Conservation (phyloP, 2,888 invertebrate species). For the Drosophila paranaensis region DNA sequence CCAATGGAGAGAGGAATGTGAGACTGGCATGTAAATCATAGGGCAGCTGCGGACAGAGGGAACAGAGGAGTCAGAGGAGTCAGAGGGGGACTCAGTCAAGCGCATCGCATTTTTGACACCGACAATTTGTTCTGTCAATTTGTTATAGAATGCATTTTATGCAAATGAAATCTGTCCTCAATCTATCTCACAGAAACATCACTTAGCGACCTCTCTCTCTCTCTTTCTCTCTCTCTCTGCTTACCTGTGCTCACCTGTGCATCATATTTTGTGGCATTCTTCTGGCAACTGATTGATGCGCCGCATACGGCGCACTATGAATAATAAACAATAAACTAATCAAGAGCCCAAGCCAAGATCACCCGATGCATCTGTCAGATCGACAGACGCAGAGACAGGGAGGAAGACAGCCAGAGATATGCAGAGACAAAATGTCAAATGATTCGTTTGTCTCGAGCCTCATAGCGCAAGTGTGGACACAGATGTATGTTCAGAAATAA, state of each 20-base stretch:
- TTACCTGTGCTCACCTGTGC: conserved; percentile 4
- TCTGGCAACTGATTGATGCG: conserved; percentile 63
- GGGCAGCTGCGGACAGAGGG: background rate
- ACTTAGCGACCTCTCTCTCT: conserved; percentile 18
- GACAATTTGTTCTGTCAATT: conserved; percentile 73
- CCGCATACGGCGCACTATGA: conserved; percentile 54
- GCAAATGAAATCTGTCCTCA: conserved; percentile 75
- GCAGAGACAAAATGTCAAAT: conserved; percentile 54
- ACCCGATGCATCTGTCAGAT: conserved; percentile 41
- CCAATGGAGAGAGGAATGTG: conserved; percentile 16
- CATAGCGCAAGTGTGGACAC: background rate
- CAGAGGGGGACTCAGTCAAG: background rate
- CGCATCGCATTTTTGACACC: conserved; percentile 66
- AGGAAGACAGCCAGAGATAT: background rate
- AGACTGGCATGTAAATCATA: conserved; percentile 46
- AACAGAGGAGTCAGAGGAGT: too few species aligned
- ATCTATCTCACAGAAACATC: conserved; percentile 37
- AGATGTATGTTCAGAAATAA: background rate
- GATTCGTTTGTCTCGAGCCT: conserved; percentile 63
- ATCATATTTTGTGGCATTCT: conserved; percentile 31
- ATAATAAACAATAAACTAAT: conserved; percentile 78
- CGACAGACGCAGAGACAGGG: conserved; percentile 12
- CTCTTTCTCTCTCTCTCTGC: background rate
- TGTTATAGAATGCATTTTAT: conserved; percentile 67
- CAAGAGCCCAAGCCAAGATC: conserved; percentile 47